phyloP scores from a whole-genome alignment of 2,888 invertebrate species.

The Aricia artaxerxes region DNA sequence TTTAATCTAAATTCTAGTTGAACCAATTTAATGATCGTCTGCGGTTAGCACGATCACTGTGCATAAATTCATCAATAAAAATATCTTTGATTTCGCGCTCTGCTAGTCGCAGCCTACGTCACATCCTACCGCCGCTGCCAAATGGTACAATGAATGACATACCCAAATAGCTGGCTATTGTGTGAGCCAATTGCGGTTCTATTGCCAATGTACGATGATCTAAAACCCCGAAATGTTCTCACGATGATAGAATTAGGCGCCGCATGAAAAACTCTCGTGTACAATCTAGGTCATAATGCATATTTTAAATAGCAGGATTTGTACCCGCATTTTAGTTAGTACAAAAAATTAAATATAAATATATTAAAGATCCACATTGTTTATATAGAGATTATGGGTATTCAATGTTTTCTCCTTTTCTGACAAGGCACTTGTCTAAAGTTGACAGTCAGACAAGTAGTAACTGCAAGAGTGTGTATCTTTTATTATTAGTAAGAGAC shows the following conservation, averaged over 20 bases:
- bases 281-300: constrained; percentile 16
- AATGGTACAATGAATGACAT: constrained; percentile 52
- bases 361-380: too few species aligned
- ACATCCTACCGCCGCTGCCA: constrained; percentile 66
- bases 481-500: too few species aligned
- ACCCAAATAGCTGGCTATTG: constrained; percentile 30
- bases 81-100: constrained; percentile 22
- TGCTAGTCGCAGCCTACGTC: constrained; percentile 48
- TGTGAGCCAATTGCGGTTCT: constrained; percentile 17
- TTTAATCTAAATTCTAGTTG: too few species aligned
- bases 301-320: neutral
- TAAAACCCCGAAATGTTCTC: neutral
- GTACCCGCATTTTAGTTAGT: too few species aligned
- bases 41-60: neutral
- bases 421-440: too few species aligned
- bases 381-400: too few species aligned
- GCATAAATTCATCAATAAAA: constrained; percentile 26
- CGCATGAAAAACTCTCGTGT: constrained; percentile 7
- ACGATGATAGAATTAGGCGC: constrained; percentile 12
- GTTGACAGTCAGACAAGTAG: too few species aligned
- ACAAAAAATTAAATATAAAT: too few species aligned
- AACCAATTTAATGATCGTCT: neutral
- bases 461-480: too few species aligned
- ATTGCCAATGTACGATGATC: constrained; percentile 14
- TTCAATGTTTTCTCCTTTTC: too few species aligned